Evolutionary conservation across 2,797 vertebrate species (phyloP), one percentile per base, ranked within the genome.

Genomic region (Gymnothorax javanicus): DNA sequence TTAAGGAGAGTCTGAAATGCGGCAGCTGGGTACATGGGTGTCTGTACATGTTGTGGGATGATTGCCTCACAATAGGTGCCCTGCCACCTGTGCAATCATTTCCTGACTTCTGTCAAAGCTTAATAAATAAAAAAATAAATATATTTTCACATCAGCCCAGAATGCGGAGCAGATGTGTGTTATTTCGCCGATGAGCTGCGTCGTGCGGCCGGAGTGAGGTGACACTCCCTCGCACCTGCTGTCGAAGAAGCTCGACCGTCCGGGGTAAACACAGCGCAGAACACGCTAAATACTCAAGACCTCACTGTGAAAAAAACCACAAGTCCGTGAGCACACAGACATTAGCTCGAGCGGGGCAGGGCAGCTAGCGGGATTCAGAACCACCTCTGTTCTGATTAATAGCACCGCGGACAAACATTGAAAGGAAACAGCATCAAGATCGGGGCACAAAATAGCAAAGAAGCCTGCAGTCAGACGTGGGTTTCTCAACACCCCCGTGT

Each of bases 171-270:
- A 27, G 62, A 88, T 90, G 91, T 94, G 95, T 92, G 93, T 89
- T 94, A 95, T 95, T 96, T 96, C 93, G 91, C 93, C 90, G 84
- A 71, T 85, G 83, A 88, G 89, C 85, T 91, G 87, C 92, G 93
- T 90, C 94, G 91, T 89, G 92, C 91, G 94, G 93, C 91, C 88
- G 86, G 91, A 93, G 91, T 75, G 89, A 93, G 91, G 92, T 94
- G 90, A 93, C 90, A 87, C 86, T 59, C 77, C 89, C 90, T 84
- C 91, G 92, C 3, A 94, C 91, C 90, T 92, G 89, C 90, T 86
- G 91, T 89, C 88, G 86, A 87, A 87, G 89, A 88, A 83, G 91
- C 83, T 93, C 91, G 87, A 88, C 86, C 91, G 84, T 87, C 4
- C 12, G 89, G 85, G 83, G 85, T 88, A 93, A 91, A 89, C 89